A percentile compares a stretch with the other conserved stretches of the same genome.
phyloP scores from a whole-genome alignment of 2,113 vertebrate species.

The Bostrychus sinensis region DNA sequence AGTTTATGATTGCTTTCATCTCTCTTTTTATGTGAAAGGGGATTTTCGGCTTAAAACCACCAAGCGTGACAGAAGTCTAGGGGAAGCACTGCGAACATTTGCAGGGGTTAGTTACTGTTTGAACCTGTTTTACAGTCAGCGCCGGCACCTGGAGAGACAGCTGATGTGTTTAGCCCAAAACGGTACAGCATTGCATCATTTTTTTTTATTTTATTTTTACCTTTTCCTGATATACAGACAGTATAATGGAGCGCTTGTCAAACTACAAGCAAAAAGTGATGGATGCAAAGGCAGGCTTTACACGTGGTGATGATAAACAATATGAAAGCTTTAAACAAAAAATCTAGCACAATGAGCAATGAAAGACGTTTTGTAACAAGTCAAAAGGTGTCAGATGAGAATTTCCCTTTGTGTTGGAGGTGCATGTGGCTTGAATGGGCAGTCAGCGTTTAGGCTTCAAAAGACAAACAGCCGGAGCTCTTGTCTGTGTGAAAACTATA shows the following conservation, averaged over 20 bases:
- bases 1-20: slow-evolving; percentile 26
- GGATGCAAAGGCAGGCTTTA: slow-evolving; percentile 17
- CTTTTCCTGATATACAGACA: slow-evolving; percentile 7
- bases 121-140: slow-evolving; percentile 18
- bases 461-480: slow-evolving; percentile 68
- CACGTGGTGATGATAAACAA: slow-evolving; percentile 6
- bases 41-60: slow-evolving; percentile 38
- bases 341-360: slow-evolving; percentile 43
- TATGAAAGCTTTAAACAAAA: slow-evolving; percentile 50
- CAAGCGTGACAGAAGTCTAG: slow-evolving; percentile 22
- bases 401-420: slow-evolving; percentile 52
- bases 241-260: slow-evolving; percentile 24
- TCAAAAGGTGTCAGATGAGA: slow-evolving; percentile 53
- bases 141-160: neutral
- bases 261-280: slow-evolving; percentile 21
- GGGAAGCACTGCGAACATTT: slow-evolving; percentile 41
- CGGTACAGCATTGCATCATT: slow-evolving; percentile 13
- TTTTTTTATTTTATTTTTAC: slow-evolving; percentile 13
- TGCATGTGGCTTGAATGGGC: slow-evolving; percentile 59
- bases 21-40: slow-evolving; percentile 32
- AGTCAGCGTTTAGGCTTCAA: slow-evolving; percentile 66
- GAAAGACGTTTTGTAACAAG: slow-evolving; percentile 53
- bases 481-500: slow-evolving; percentile 66
- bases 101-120: slow-evolving; percentile 24
- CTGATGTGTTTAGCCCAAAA: slow-evolving; percentile 25